These are phyloP conservation scores for Aeoliscus strigatus DNA, from an alignment of 2,797 vertebrate species.

Conservation along the genomic window DNA sequence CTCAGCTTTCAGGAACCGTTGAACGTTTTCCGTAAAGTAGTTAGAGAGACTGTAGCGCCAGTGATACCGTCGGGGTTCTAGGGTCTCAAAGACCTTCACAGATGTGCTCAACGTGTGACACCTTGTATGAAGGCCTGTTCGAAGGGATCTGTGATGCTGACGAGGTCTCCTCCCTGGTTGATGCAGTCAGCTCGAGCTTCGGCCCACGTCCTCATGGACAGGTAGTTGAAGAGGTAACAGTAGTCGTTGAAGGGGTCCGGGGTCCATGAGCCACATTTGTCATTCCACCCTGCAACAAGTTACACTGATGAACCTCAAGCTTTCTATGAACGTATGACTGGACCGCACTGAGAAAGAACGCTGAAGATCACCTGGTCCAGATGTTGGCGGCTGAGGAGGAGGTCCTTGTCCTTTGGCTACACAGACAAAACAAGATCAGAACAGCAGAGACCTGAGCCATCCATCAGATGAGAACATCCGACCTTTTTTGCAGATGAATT, in stretches of 20 bases:
- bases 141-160: slow-evolving; percentile 73
- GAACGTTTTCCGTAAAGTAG: no score
- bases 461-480: not conserved
- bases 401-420: slow-evolving; percentile 72
- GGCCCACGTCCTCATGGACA: slow-evolving; percentile 70
- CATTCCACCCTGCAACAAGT: slow-evolving; percentile 70
- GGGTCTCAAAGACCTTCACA: no score
- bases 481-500: slow-evolving; percentile 79
- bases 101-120: slow-evolving; percentile 25
- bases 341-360: not conserved
- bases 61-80: no score
- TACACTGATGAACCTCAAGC: not conserved
- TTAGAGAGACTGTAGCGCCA: no score
- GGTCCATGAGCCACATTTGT: slow-evolving; percentile 74
- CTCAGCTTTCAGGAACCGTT: no score
- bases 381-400: slow-evolving; percentile 70
- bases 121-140: slow-evolving; percentile 76
- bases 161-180: slow-evolving; percentile 75
- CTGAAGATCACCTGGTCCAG: slow-evolving; percentile 70
- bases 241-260: slow-evolving; percentile 74
- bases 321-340: not conserved
- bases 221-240: slow-evolving; percentile 75
- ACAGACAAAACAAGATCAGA: not conserved
- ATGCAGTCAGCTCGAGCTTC: slow-evolving; percentile 76
- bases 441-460: no score